Evolutionary conservation across 2,888 invertebrate species (phyloP).

Genomic region (Brachyptera risi): DNA sequence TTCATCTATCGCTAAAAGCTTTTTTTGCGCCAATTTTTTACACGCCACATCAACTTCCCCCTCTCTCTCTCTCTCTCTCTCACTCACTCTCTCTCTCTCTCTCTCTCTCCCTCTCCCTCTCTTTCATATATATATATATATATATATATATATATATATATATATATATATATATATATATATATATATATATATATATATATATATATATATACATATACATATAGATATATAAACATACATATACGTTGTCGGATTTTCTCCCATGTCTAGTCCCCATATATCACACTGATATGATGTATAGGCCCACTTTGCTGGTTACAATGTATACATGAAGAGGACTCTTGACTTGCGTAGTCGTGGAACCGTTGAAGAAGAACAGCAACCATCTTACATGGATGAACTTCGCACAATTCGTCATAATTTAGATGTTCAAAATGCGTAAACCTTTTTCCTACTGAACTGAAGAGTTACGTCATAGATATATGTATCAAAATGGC

Average conservation of each 20-base stretch:
- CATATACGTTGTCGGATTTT: no score
- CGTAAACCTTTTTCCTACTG: neutral
- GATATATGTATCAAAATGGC: no score
- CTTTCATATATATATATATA: no score
- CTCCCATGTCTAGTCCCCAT: constrained; percentile 18
- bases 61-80: no score
- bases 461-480: neutral
- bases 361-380: neutral
- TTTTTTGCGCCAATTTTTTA: constrained; percentile 4
- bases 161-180: no score
- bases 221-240: no score
- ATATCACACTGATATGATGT: constrained; percentile 12
- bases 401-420: constrained; percentile 15
- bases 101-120: no score
- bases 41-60: neutral
- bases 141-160: no score
- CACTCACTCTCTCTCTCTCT: no score
- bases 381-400: constrained; percentile 7
- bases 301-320: neutral
- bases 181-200: no score
- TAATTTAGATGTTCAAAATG: neutral
- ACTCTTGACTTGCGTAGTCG: neutral
- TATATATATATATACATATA: no score
- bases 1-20: constrained; percentile 18
- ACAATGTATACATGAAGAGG: neutral